Conservation (phyloP, 2,888 invertebrate species). For the Drosophila niveifrons region DNA sequence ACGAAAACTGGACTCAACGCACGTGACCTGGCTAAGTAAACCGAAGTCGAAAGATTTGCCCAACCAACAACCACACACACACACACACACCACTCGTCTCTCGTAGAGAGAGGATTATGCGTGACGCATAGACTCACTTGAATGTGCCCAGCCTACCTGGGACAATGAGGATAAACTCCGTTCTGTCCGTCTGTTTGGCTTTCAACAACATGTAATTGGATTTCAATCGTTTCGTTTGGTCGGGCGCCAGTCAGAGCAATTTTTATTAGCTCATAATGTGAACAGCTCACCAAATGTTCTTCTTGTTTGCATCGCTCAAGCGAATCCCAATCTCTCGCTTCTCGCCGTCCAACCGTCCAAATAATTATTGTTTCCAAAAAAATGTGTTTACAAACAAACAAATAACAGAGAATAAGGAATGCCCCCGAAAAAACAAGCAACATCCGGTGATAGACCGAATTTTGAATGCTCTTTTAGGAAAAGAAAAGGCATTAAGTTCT, state of each 20-base stretch:
- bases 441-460: conserved; percentile 7
- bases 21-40: conserved; percentile 68
- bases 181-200: not conserved
- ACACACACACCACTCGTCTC: not conserved
- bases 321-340: not conserved
- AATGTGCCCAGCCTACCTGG: conserved; percentile 21
- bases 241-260: conserved; percentile 44
- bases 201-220: conserved; percentile 59
- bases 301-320: conserved; percentile 19
- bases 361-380: conserved; percentile 56
- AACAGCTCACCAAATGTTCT: conserved; percentile 24
- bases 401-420: conserved; percentile 3
- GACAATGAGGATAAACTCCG: conserved; percentile 8
- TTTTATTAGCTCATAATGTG: conserved; percentile 64
- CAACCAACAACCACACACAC: not conserved
- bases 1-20: conserved; percentile 20
- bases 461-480: conserved; percentile 13
- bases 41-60: conserved; percentile 11
- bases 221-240: conserved; percentile 62
- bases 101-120: conserved; percentile 29
- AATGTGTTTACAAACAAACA: conserved; percentile 63
- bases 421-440: conserved; percentile 7
- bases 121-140: conserved; percentile 4
- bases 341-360: conserved; percentile 5
- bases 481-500: not conserved